Evolutionary conservation across 2,888 invertebrate genomes (phyloP), one percentile per base, ranked within the genome.

Genomic region (Beris morrisii): DNA sequence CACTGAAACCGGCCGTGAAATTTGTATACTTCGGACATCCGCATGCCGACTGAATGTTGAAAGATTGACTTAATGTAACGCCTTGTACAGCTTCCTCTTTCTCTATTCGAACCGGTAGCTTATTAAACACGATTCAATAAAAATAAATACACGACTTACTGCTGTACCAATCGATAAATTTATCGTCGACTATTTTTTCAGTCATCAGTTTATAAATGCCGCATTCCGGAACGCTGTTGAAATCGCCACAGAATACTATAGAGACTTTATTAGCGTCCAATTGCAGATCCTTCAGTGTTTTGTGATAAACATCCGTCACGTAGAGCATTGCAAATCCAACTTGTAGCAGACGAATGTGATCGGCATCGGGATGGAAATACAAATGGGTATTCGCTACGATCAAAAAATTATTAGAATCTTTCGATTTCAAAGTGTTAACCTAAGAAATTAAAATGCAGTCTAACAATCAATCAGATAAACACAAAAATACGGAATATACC

Each of bases 291-390:
- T 69, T 68, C 54, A 71, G 69, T 5, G 73, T 75, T 72, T 81
- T 74, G 64, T 76, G 72, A 65, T 81, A 81, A 32, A 89, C 72
- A 74, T 87, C 78, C 72, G 88, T 84, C 30, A 95, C 75, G 82
- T 90, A 92, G 50, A 85, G 82, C 70, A 95, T 84, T 30, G 87
- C 84, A 69, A 90, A 85, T 38, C 89, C 90, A 38, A 88, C 89
- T 83, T 97, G 97, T 28, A 97, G 77, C 4, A 96, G 82, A 69
- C 97, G 84, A 72, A 97, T 89, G 75, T 95, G 93, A 79, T 93
- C 92, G 5, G 96, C 92, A 78, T 91, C 88, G 0, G 95, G 95
- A 77, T 93, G 93, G 75, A 95, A 97, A 82, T 94, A 97, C 56
- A 97, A 84, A 83, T 98, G 97, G 1, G 94, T 95, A 76, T 95